Evolutionary conservation across 2,888 invertebrate genomes (phyloP), one percentile per base, ranked within the genome.

Genomic region (Scaeva pyrastri): DNA sequence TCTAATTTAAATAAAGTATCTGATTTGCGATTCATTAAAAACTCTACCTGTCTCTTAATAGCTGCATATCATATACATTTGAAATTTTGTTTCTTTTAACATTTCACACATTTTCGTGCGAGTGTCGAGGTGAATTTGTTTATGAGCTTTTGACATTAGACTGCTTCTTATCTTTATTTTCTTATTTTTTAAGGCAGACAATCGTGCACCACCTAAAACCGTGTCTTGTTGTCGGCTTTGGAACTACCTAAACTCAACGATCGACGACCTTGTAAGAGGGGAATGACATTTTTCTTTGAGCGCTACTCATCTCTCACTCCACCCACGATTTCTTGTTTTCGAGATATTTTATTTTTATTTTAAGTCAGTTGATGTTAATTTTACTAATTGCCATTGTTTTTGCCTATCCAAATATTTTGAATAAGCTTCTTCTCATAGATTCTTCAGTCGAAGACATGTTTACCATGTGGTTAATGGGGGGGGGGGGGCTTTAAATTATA

Each of bases 141-240:
- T 74, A 19, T 58, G 21, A 21, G 62, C 70, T 81, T 81, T 75
- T 81, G 75, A 81, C 80, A 81, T 75, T 70, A 62, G 64, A 31
- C 80, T 60, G 7, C 16, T 43, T 70, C 12, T 48, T 23, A 31
- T 5, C 31, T 31, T n/a, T 45, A 21, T 21, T 4, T 12, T 11
- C 10, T 11, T 11, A 3, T 11, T 14, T 11, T 21, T 50, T 19
- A 21, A 50, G 19, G 2, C 2, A 50, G 36, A n/a, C 19, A 39
- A 66, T 68, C 68, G 68, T 68, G 68, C 68, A 52, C 48, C 48
- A 36, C 66, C 68, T 68, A 16, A 66, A 50, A 68, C 48, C 50
- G 66, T 66, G 48, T 48, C 48, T 11, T 39, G 45, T 39, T 31
- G 31, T 31, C 8, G 5, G 5, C 7, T 39, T 68, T 2, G 36